Base-by-base conservation (phyloP, 2,888 invertebrate species). In the Eupithecia vulgata region DNA sequence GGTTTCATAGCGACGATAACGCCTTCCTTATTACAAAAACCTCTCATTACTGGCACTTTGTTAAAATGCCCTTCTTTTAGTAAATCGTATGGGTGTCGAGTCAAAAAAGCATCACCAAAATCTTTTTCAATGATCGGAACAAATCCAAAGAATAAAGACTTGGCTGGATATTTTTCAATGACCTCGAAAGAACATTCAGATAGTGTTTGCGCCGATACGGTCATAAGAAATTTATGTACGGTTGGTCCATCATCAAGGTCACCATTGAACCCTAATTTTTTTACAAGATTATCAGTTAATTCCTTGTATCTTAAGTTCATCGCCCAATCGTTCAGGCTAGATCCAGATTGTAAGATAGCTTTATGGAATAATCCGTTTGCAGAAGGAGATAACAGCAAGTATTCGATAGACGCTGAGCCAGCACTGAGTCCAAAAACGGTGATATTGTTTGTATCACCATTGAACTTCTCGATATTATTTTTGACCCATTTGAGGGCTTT, bases 1-100 rank as follows among this genome's bases (percentile, higher is more conserved):
- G 84, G 81, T 70, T 85, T 86, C 37, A 84, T 75, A 66, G 80
- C 48, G 34, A 70, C 75, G 81, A 90, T 88, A 34, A 91, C 80
- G 15, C 95, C 95, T 81, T 95, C 95, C 3, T 84, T 87, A 1
- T 90, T 87, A 74, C 91, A 94, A 76, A 94, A 94, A 25, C 95
- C 95, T 85, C 91, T 90, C 25, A 95, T 87, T 1, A 91, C 79
- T 0, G 95, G 94, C 34, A 95, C 91, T 34, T 86, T 83, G 12
- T 86, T 81, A 66, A 90, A 88, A 52, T 85, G 84, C n/a, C 89
- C 89, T 68, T 87, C 81, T 74, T 88, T 87, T 66, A 95, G 72
- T 42, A 91, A 68, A 34, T 82, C 91, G 79, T 83, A 95, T 76
- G 80, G 96, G 88, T 45, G 75, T 4, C 80, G 76, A 5, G 82